Conservation (phyloP, 2,888 invertebrate species). For the Clostera curtula region DNA sequence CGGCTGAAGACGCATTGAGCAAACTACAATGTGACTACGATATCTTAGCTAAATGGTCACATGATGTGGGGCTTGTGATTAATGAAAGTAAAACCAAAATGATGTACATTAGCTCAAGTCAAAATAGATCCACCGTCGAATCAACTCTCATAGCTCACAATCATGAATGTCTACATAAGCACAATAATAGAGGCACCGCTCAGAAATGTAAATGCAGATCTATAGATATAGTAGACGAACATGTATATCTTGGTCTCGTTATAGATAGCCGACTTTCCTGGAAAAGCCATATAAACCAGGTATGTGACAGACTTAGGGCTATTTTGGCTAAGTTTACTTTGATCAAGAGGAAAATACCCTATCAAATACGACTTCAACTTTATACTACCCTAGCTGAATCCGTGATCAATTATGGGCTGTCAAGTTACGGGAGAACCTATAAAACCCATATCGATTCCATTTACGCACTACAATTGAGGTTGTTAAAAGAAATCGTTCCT, state of each 20-base stretch:
- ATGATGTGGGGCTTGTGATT: slow-evolving; percentile 2
- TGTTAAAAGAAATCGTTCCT: slow-evolving; percentile 3
- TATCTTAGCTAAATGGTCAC: slow-evolving; percentile 1
- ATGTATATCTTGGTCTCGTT: neutral
- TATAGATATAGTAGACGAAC: neutral
- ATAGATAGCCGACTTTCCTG: neutral
- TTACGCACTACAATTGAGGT: slow-evolving; percentile 1
- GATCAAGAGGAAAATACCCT: slow-evolving; percentile 2
- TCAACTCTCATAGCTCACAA: too few relatives aligned
- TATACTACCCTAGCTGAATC: slow-evolving; percentile 2
- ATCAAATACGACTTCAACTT: neutral
- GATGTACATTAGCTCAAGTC: neutral
- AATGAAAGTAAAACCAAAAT: slow-evolving; percentile 2
- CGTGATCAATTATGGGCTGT: neutral
- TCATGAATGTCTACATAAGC: too few relatives aligned
- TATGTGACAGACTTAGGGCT: neutral
- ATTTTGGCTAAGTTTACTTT: slow-evolving; percentile 1
- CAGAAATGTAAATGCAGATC: too few relatives aligned
- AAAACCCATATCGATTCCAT: slow-evolving; percentile 1
- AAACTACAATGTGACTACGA: slow-evolving; percentile 3
- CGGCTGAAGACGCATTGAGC: neutral
- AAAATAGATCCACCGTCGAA: too few relatives aligned
- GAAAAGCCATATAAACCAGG: neutral
- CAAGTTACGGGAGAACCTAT: slow-evolving; percentile 2
- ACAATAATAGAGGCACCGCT: too few relatives aligned